phyloP scores from a whole-genome alignment of 1,140 invertebrate genomes.

The Micrasema longulum region DNA sequence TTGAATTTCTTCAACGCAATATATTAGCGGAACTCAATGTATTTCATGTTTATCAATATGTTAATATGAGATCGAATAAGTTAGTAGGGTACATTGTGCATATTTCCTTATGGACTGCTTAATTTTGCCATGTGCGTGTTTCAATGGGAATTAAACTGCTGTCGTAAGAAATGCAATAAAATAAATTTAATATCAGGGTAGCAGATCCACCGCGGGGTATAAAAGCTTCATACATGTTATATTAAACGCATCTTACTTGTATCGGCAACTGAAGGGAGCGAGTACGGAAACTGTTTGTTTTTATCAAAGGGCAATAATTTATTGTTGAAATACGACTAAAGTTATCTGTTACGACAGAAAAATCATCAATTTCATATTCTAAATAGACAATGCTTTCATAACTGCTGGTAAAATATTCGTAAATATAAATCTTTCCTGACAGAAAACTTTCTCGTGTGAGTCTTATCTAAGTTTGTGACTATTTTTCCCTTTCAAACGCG shows the following conservation, averaged over 20 bases:
- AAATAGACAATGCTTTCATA: neutral
- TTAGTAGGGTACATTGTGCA: neutral
- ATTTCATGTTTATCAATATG: constrained; percentile 20
- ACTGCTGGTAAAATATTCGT: neutral
- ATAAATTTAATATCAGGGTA: constrained; percentile 45
- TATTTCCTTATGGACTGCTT: constrained; percentile 25
- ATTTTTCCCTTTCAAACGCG: neutral
- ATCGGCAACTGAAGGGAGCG: neutral
- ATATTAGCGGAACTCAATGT: constrained; percentile 1
- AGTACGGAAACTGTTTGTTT: constrained; percentile 1
- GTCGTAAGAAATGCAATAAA: constrained; percentile 40
- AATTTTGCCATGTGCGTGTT: constrained; percentile 30
- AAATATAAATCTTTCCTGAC: neutral
- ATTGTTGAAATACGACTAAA: constrained; percentile 19
- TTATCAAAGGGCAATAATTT: constrained; percentile 23
- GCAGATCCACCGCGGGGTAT: constrained; percentile 21
- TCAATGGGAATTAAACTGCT: constrained; percentile 42
- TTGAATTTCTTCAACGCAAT: neutral
- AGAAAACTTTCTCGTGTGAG: neutral
- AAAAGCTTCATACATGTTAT: constrained; percentile 18
- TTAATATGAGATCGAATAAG: constrained; percentile 9
- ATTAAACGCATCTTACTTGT: constrained; percentile 32
- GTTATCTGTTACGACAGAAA: constrained; percentile 19
- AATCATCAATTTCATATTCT: constrained; percentile 7
- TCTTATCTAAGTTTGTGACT: neutral